A percentile compares a stretch with the other conserved stretches of the same genome.
phyloP scores from a whole-genome alignment of 2,888 invertebrate species.

The Sphecodes monilicornis region DNA sequence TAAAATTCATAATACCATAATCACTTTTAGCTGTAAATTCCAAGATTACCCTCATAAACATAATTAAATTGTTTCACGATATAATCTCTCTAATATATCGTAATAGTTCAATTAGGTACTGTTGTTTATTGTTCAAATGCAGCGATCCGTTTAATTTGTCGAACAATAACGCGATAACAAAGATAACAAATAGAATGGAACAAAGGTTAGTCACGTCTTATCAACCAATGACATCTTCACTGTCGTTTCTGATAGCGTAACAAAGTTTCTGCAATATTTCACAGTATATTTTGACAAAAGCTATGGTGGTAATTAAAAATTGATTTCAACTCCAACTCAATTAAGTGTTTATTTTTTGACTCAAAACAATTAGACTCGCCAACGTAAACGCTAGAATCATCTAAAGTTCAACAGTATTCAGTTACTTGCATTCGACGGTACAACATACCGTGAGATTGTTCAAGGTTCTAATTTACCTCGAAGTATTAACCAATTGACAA shows the following conservation, averaged over 20 bases:
- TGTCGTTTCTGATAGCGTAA: neutral
- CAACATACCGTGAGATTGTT: neutral
- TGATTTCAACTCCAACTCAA: neutral
- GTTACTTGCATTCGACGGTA: neutral
- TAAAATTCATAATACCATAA: neutral
- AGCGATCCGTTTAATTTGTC: neutral
- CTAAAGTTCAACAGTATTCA: neutral
- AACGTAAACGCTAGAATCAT: no score
- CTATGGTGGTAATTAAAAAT: neutral
- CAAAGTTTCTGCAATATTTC: neutral
- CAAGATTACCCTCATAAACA: neutral
- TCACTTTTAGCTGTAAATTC: neutral
- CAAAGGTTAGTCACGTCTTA: neutral
- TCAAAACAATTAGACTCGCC: no score
- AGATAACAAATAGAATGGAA: neutral
- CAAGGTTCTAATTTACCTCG: neutral
- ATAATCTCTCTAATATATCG: neutral
- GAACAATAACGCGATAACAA: neutral
- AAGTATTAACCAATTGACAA: neutral
- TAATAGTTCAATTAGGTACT: neutral
- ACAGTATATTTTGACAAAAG: no score
- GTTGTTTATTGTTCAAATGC: neutral
- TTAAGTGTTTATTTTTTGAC: no score
- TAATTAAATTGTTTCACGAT: neutral
- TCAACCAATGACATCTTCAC: neutral